phyloP scores from a whole-genome alignment of 1,140 invertebrate genomes.

The Hypsibius dujardini region DNA sequence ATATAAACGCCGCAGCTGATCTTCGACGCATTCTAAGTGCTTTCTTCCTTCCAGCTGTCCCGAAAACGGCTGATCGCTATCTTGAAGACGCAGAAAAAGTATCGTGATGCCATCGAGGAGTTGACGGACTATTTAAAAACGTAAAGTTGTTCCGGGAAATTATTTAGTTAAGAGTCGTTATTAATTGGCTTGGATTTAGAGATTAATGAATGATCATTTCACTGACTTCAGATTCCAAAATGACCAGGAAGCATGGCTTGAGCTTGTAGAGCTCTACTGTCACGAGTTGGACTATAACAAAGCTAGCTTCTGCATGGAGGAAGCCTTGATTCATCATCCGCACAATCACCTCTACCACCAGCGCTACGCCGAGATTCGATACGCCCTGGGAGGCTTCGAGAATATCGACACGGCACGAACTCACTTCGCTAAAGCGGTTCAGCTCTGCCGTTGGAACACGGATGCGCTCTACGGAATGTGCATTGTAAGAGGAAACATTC shows the following conservation, averaged over 20 bases:
- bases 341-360: slow-evolving; percentile 86
- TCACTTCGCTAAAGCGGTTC: slow-evolving; percentile 81
- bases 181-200: too few relatives aligned
- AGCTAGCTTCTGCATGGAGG: slow-evolving; percentile 92
- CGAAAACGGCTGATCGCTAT: slow-evolving; percentile 79
- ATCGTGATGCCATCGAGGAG: slow-evolving; percentile 73
- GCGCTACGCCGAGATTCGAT: slow-evolving; percentile 36
- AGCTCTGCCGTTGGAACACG: slow-evolving; percentile 78
- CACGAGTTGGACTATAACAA: slow-evolving; percentile 69
- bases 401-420: slow-evolving; percentile 76
- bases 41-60: slow-evolving; percentile 35
- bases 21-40: slow-evolving; percentile 20
- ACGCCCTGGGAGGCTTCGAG: slow-evolving; percentile 63
- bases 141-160: slow-evolving; percentile 46
- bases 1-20: too few relatives aligned
- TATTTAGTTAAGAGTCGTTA: too few relatives aligned
- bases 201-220: slow-evolving; percentile 18
- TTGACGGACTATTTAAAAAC: slow-evolving; percentile 84
- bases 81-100: slow-evolving; percentile 64
- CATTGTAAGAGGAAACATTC: too few relatives aligned
- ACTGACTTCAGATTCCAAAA: slow-evolving; percentile 96
- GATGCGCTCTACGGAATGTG: slow-evolving; percentile 77
- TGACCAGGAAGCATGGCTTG: slow-evolving; percentile 94
- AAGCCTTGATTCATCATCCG: slow-evolving; percentile 83
- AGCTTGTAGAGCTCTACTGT: slow-evolving; percentile 80